These are phyloP conservation scores for Pygmarrhopalites habei DNA, from an alignment of 1,140 invertebrate species.

Conservation along the genomic window DNA sequence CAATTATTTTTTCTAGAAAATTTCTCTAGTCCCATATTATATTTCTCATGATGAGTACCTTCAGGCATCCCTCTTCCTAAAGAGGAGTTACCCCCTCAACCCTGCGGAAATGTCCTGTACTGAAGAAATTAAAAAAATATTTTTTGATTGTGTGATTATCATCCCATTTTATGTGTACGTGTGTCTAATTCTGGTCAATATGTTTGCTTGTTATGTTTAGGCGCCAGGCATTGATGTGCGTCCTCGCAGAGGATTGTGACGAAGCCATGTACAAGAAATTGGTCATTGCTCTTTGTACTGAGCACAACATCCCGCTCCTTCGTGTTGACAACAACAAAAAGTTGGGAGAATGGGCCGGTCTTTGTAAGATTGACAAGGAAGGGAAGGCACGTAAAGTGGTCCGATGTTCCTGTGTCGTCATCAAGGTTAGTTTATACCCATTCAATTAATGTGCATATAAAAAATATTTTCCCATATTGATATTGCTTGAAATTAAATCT, in stretches of 20 bases:
- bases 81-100: constrained; percentile 38
- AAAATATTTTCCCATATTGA: not conserved
- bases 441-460: not conserved
- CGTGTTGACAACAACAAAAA: constrained; percentile 98
- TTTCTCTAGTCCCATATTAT: too few relatives aligned
- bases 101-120: constrained; percentile 28
- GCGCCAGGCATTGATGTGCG: constrained; percentile 90
- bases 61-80: constrained; percentile 39
- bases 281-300: constrained; percentile 95
- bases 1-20: not conserved
- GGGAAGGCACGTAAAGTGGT: constrained; percentile 98
- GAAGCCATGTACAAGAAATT: constrained; percentile 95
- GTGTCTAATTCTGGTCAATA: not conserved
- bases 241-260: constrained; percentile 96
- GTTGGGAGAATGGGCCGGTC: constrained; percentile 96
- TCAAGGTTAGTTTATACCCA: constrained; percentile 58
- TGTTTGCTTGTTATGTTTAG: constrained; percentile 46
- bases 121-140: constrained; percentile 12
- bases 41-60: constrained; percentile 18
- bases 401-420: constrained; percentile 95
- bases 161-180: too few relatives aligned
- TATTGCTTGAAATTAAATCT: not conserved
- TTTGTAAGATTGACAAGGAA: constrained; percentile 98
- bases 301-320: constrained; percentile 94
- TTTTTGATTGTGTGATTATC: too few relatives aligned